phyloP scores from a whole-genome alignment of 2,113 vertebrate genomes.

The Garra rufa region DNA sequence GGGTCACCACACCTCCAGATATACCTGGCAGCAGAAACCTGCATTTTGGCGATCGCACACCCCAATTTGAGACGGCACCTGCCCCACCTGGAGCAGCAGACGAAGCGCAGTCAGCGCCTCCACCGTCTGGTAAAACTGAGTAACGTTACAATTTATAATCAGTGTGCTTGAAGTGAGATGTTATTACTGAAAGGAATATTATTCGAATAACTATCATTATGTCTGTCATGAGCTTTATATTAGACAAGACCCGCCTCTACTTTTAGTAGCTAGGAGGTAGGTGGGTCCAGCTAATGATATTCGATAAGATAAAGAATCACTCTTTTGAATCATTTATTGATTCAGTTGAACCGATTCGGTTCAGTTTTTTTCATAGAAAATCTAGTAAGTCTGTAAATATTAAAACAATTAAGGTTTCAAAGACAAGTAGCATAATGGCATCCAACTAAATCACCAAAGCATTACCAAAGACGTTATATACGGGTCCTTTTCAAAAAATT shows the following conservation, averaged over 20 bases:
- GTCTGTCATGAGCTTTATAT: not conserved
- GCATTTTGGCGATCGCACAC: conserved; percentile 86
- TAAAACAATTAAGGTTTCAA: not conserved
- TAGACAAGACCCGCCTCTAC: not conserved
- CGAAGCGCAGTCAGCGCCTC: conserved; percentile 67
- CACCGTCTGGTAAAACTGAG: conserved; percentile 71
- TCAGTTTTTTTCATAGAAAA: not conserved
- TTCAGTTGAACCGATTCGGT: not conserved
- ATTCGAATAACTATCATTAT: not conserved
- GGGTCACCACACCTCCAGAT: conserved; percentile 92
- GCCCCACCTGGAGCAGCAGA: conserved; percentile 68
- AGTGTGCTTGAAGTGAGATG: not conserved
- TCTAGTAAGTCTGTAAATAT: not conserved
- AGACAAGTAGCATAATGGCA: not conserved
- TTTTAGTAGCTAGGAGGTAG: not conserved
- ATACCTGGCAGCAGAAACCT: conserved; percentile 95
- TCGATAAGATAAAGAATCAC: not conserved
- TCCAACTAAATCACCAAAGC: not conserved
- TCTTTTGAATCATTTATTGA: not conserved
- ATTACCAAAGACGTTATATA: not conserved
- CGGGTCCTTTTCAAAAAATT: too few species aligned
- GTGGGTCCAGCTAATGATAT: not conserved
- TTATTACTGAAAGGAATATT: not conserved
- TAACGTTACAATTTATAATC: not conserved
- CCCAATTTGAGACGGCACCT: conserved; percentile 74